Percentiles rank a stretch among this genome's conserved stretches.
These are phyloP conservation scores for Acronicta psi DNA, from an alignment of 2,888 invertebrate species.

Conservation along the genomic window DNA sequence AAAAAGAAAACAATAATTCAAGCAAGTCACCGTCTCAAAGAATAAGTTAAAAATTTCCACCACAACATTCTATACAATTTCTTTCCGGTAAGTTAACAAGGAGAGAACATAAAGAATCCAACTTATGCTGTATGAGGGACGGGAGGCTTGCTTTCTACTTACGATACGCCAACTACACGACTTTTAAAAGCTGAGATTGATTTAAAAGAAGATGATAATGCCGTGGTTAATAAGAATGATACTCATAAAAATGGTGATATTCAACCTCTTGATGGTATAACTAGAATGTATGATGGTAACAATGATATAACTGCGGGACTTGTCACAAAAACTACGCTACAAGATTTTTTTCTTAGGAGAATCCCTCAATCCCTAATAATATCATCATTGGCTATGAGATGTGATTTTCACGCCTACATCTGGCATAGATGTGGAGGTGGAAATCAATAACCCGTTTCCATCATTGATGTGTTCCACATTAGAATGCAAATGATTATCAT, in stretches of 20 bases:
- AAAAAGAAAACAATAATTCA: slow-evolving; percentile 16
- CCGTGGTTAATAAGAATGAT: not conserved
- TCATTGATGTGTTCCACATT: too few species aligned
- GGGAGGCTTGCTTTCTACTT: slow-evolving; percentile 16
- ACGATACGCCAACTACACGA: slow-evolving; percentile 51
- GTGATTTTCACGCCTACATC: too few species aligned
- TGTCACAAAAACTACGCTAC: too few species aligned
- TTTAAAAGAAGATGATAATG: not conserved
- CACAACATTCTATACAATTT: slow-evolving; percentile 41
- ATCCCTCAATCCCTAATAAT: too few species aligned
- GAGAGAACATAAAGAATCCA: slow-evolving; percentile 47
- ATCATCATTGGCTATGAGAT: too few species aligned
- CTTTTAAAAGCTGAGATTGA: not conserved
- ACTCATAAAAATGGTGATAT: not conserved
- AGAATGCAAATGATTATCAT: too few species aligned
- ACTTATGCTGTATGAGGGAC: slow-evolving; percentile 34
- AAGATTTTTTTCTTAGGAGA: too few species aligned
- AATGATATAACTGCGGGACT: too few species aligned
- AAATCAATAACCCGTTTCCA: too few species aligned
- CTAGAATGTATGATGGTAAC: too few species aligned
- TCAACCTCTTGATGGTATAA: not conserved
- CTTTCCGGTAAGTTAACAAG: slow-evolving; percentile 48
- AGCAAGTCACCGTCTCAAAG: slow-evolving; percentile 42
- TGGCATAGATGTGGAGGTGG: too few species aligned
- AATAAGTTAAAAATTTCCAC: slow-evolving; percentile 47